Evolutionary conservation across 2,113 vertebrate genomes (phyloP), one percentile per base, ranked within the genome.

Genomic region (Chroicocephalus ridibundus): DNA sequence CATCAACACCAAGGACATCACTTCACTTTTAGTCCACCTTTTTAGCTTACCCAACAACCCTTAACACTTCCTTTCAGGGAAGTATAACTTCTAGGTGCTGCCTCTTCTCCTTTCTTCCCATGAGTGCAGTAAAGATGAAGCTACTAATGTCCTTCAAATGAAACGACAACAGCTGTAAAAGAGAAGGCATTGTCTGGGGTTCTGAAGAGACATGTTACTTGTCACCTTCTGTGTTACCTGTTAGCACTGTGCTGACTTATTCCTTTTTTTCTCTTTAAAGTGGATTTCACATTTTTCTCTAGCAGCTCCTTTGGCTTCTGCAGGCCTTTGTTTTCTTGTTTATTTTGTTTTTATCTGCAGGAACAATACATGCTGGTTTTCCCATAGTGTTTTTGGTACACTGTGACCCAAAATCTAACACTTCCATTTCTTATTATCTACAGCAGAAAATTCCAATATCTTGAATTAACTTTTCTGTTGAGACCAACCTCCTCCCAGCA

Each of bases 1-100:
- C 95, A 92, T 95, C 92, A 94, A 95, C 58, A 75, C 38, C 84
- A 96, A 95, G 91, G 87, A 94, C 84, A 88, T 64, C 70, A 62
- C 44, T 96, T 95, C 80, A 86, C 77, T 94, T 77, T 77, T 80
- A 80, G 61, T 61, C 94, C 89, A 95, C 76, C 54, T 95, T 91
- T 93, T 70, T 88, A 96, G 60, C 82, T 93, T 71, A 88, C 69
- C 51, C 8, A 5, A 75, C 90, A 96, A 95, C 86, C 70, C 70
- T 94, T 95, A 95, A 86, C 78, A 88, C 64, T 86, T 80, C n/a
- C n/a, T 72, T 90, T 94, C 79, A 93, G 38, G 27, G 57, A 64
- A 82, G 47, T 92, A 25, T 42, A 86, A 80, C 87, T 95, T 83
- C 79, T 78, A 52, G 82, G 36, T 82, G 75, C 79, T 93, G 79